A percentile compares a stretch with the other conserved stretches of the same genome.
phyloP scores from a whole-genome alignment of 2,113 vertebrate genomes.

The Merops nubicus region DNA sequence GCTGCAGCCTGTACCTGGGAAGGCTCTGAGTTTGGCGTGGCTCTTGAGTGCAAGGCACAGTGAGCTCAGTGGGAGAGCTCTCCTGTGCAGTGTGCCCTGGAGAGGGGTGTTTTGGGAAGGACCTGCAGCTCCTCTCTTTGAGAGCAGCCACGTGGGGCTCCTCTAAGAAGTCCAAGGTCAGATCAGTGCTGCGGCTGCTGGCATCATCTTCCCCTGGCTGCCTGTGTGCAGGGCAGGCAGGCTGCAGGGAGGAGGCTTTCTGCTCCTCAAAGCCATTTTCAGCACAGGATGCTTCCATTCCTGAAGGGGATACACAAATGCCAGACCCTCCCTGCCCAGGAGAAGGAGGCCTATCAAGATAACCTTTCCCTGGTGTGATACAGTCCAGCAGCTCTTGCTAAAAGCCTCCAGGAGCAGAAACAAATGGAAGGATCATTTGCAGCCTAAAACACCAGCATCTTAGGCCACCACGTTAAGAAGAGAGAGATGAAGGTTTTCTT shows the following conservation, averaged over 20 bases:
- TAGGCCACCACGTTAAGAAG: neutral
- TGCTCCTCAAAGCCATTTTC: neutral
- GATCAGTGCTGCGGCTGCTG: neutral
- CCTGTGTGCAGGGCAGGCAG: neutral
- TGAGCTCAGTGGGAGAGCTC: neutral
- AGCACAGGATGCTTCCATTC: neutral
- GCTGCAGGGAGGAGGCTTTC: rapidly evolving
- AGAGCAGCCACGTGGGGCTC: neutral
- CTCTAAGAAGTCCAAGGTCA: neutral
- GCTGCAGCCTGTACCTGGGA: neutral
- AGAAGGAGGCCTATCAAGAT: neutral
- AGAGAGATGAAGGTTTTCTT: neutral
- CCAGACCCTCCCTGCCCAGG: neutral
- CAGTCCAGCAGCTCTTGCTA: neutral
- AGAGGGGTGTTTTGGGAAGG: neutral
- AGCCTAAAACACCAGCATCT: neutral
- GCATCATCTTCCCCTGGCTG: rapidly evolving
- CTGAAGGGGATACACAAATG: neutral
- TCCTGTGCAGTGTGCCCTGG: neutral
- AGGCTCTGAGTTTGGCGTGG: neutral
- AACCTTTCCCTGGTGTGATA: neutral
- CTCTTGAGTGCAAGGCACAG: neutral
- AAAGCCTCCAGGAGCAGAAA: neutral
- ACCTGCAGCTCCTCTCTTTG: neutral
- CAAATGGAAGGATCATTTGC: neutral